A percentile compares a stretch with the other conserved stretches of the same genome.
Conservation (phyloP, 1,140 invertebrate genomes). For the Nomia melanderi region DNA sequence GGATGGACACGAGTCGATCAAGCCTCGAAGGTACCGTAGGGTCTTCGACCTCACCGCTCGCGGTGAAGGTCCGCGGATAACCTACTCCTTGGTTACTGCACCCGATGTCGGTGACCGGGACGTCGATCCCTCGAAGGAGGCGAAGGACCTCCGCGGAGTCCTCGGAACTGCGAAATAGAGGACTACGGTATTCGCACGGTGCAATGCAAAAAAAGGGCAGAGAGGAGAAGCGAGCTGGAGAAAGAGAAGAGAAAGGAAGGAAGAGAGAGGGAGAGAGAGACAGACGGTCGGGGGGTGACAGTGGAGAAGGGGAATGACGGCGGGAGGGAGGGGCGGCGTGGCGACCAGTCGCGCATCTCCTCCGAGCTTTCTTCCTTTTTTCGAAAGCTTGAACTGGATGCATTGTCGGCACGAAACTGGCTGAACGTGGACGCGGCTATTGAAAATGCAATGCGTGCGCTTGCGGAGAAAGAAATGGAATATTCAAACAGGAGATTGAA, state of each 20-base stretch:
- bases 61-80: constrained; percentile 74
- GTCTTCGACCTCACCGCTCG: constrained; percentile 67
- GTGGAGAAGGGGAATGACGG: too few relatives aligned
- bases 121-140: constrained; percentile 70
- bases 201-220: constrained; percentile 29
- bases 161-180: constrained; percentile 54
- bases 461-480: neutral
- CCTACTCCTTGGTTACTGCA: constrained; percentile 67
- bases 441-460: constrained; percentile 2
- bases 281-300: too few relatives aligned
- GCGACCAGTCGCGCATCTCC: constrained; percentile 16
- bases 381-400: constrained; percentile 8
- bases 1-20: constrained; percentile 29
- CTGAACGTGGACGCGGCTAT: constrained; percentile 9
- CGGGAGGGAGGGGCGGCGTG: constrained; percentile 1
- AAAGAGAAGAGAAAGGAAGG: too few relatives aligned
- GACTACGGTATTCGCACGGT: constrained; percentile 53
- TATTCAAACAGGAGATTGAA: constrained; percentile 6
- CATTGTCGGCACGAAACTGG: constrained; percentile 31
- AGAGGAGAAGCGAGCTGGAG: too few relatives aligned
- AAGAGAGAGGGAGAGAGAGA: too few relatives aligned
- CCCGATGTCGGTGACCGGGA: constrained; percentile 73
- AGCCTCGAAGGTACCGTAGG: constrained; percentile 54
- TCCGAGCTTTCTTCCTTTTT: neutral
- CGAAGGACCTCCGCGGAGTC: constrained; percentile 64